phyloP scores from a whole-genome alignment of 2,113 vertebrate genomes.

The Ageneiosus marmoratus region DNA sequence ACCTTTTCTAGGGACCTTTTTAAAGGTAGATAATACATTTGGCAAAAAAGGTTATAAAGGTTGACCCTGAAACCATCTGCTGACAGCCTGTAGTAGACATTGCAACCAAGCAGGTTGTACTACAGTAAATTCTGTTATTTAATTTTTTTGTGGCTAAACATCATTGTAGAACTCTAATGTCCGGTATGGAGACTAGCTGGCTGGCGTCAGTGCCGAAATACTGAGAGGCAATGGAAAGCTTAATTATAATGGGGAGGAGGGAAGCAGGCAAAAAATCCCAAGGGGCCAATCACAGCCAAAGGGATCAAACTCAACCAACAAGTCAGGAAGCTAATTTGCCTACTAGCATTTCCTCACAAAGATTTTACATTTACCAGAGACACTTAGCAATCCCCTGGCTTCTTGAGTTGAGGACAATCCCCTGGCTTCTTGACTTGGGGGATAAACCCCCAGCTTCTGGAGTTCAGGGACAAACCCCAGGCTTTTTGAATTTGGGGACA shows the following conservation, averaged over 20 bases:
- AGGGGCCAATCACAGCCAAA: not conserved
- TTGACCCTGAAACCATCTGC: constrained; percentile 10
- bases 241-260: not conserved
- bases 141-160: not conserved
- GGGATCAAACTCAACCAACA: not conserved
- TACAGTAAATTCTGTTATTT: not conserved
- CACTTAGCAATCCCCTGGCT: not conserved
- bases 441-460: too few species aligned
- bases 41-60: not conserved
- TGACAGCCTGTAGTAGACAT: not conserved
- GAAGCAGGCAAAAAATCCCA: not conserved
- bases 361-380: not conserved
- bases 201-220: not conserved
- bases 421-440: too few species aligned
- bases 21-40: constrained; percentile 14
- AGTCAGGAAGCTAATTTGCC: not conserved
- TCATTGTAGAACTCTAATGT: not conserved
- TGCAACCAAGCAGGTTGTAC: not conserved
- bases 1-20: constrained; percentile 24
- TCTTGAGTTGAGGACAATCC: not conserved
- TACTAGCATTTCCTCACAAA: not conserved
- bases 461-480: too few species aligned
- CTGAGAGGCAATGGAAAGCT: constrained; percentile 8
- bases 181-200: not conserved
- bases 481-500: not conserved